Evolutionary conservation across 2,797 vertebrate genomes (phyloP), one percentile per base, ranked within the genome.

Genomic region (Orientallactaga sibirica): DNA sequence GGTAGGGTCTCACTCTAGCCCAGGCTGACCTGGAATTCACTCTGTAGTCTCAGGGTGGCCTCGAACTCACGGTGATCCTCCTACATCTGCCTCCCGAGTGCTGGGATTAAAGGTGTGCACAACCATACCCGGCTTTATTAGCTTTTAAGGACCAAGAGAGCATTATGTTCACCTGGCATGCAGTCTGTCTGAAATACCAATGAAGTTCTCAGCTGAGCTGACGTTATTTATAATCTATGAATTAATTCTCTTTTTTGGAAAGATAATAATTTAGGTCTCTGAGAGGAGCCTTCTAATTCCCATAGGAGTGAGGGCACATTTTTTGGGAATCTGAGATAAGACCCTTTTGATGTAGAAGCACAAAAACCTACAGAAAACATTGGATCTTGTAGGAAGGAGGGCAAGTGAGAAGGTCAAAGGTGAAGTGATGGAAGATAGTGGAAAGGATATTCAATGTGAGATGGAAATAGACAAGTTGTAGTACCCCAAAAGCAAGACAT

Each of bases 191-290:
- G 96, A 95, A 95, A 96, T 98, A 97, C 97, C 97, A 94, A 98
- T 98, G 97, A 98, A 97, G 98, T 98, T 98, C 98, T 98, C 94
- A 97, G 93, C 94, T 97, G 92, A 97, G 96, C 95, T 94, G 84
- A 92, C 97, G 88, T 97, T 98, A 98, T 98, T 98, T 98, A 98
- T 98, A 97, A 94, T 96, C 94, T 97, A 97, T 96, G 96, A 97
- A 94, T 97, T 97, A 98, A 97, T 96, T 92, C 95, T 97, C 97
- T 98, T 97, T 98, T 83, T 77, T 95, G 90, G 70, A 97, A 98
- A 98, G 96, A 97, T 95, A 95, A 98, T 97, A 66, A 73, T 97
- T 89, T 80, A 97, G 96, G 97, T 98, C 97, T 98, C 96, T 98
- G 75, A 94, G 92, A 94, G 96, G 96, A 96, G 87, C n/a, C 78